A percentile compares a stretch with the other conserved stretches of the same genome.
phyloP scores from a whole-genome alignment of 2,113 vertebrate genomes.

The Ifrita kowaldi region DNA sequence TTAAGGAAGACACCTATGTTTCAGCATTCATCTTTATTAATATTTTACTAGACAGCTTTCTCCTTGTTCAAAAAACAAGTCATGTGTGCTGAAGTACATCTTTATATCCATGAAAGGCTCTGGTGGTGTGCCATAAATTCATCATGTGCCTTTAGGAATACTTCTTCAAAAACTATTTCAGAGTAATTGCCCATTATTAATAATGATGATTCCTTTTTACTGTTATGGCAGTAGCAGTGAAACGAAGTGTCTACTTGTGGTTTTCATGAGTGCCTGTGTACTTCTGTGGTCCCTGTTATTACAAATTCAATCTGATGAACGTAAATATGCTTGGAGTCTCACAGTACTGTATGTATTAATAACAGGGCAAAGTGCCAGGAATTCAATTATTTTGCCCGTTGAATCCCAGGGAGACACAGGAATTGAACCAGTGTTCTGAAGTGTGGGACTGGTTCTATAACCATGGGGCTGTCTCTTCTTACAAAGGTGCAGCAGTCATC shows the following conservation, averaged over 20 bases:
- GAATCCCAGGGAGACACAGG: neutral
- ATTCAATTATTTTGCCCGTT: neutral
- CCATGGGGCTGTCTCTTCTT: neutral
- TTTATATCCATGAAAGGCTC: constrained; percentile 24
- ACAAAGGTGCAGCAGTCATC: neutral
- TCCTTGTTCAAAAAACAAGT: constrained; percentile 34
- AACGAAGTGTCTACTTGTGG: neutral
- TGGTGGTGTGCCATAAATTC: constrained; percentile 25
- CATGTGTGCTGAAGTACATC: constrained; percentile 2
- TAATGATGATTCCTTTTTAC: constrained; percentile 33
- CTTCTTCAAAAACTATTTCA: constrained; percentile 39
- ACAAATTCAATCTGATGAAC: neutral
- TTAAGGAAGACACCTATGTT: neutral
- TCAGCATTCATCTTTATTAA: constrained; percentile 11
- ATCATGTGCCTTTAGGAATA: constrained; percentile 48
- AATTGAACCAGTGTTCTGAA: neutral
- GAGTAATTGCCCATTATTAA: constrained; percentile 45
- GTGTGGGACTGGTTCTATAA: neutral
- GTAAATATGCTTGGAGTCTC: neutral
- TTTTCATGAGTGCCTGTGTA: constrained; percentile 6
- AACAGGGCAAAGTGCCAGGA: neutral
- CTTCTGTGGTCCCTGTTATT: neutral
- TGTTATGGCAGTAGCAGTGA: neutral
- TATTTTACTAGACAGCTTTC: neutral
- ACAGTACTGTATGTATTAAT: neutral